Base-by-base conservation (phyloP, 2,797 vertebrate species). In the Urosaurus nigricauda region DNA sequence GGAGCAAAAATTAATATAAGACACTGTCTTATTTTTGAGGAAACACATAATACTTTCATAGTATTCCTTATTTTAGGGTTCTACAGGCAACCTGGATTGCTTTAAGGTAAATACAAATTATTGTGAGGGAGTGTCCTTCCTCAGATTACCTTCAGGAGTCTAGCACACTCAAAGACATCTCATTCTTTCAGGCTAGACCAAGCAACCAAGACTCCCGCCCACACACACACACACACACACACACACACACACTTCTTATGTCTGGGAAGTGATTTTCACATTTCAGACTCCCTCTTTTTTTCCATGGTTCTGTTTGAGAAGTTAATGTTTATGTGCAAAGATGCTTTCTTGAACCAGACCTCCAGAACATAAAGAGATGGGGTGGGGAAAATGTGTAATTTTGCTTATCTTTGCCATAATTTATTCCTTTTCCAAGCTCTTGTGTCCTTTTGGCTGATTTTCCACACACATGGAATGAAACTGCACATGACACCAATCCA, bases 401-500 rank as follows among this genome's bases (percentile, higher is more conserved):
- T 70, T 73, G 16, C 26, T 53, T 84, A 58, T 37, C 51, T 88
- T 84, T 75, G 6, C 9, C 70, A 51, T 65, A 70, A 51, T 53
- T 91, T 94, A 6, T 17, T 93, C 88, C 9, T 75, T 51, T 37
- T 37, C 60, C 47, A 83, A 73, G 71, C 63, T 51, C 74, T 29
- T 6, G 26, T 85, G 0, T 87, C 43, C 79, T 93, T 94, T 92
- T 74, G 1, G 29, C 84, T 90, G 86, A 79, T 92, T 93, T 40
- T 47, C 88, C 92, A 86, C 40, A 90, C 86, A 63, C 89, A 47
- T 53, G 90, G 29, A 53, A 65, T 70, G 87, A 65, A 29, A 77
- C 56, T 91, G 40, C 47, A 92, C 78, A 74, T 65, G 88, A 6
- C 94, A 93, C 4, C 87, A 77, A 93, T 93, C 88, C 91, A 91